Base-by-base conservation (phyloP, 1,140 invertebrate species). In the Grapholita molesta region DNA sequence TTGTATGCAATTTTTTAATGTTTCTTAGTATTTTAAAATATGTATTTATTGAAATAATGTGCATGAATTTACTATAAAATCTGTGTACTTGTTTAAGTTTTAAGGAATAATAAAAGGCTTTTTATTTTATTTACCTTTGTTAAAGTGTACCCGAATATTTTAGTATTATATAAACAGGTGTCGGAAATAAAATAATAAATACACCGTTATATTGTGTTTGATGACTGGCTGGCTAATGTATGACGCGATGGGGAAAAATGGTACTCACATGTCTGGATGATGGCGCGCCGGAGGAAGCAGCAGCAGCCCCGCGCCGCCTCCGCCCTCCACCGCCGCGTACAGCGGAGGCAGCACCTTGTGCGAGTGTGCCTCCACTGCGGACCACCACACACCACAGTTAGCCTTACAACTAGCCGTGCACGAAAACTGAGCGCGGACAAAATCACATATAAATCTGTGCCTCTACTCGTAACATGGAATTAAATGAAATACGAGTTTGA, bases 261-360 rank as follows among this genome's bases (percentile, higher is more conserved):
- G 74, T 79, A 87, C 85, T 85, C 83, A 87, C 85, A 77, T 74
- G 69, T 79, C 76, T 73, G 76, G 66, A 64, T 78, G 78, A 66
- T 75, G 80, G 53, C 74, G 67, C 66, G 74, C 74, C 69, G 79
- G 70, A 32, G 70, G 79, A 76, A 80, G 75, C 79, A 84, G 78
- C 80, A 86, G 80, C 78, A 76, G 76, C 75, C 78, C 78, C 71
- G 74, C 74, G 32, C 69, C 70, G 70, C 68, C 77, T 71, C 75
- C 75, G 28, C 61, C 69, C 85, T 89, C 85, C 80, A 89, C 82
- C 72, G 81, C 83, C 75, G 87, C 86, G 86, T 83, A 88, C 85
- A 89, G 84, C 82, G 87, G 84, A 72, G 87, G 87, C 85, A 89
- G 86, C 80, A 80, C 85, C 84, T 83, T 87, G 81, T 87, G 83